Conservation (phyloP, 2,888 invertebrate species). For the Conops quadrifasciatus region DNA sequence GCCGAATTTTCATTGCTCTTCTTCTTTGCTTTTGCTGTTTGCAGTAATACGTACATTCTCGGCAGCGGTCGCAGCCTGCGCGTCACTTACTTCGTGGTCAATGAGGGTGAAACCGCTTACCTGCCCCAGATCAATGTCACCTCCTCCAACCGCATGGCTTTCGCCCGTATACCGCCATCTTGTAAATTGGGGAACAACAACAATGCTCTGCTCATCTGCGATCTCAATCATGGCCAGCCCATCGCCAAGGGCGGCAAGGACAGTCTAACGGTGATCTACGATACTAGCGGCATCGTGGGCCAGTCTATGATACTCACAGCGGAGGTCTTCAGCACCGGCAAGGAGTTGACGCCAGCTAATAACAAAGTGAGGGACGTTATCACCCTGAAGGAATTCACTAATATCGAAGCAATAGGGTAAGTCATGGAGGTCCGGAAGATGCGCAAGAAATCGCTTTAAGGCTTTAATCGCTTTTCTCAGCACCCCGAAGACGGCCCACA, state of each 20-base stretch:
- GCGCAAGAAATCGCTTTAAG: neutral
- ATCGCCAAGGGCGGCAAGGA: conserved; percentile 55
- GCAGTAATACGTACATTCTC: conserved; percentile 57
- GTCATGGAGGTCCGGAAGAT: conserved; percentile 21
- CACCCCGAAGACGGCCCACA: conserved; percentile 53
- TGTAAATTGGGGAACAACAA: conserved; percentile 52
- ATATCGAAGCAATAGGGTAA: conserved; percentile 63
- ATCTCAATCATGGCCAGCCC: conserved; percentile 59
- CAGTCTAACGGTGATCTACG: conserved; percentile 57
- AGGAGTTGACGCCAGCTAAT: conserved; percentile 55
- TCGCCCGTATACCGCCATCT: conserved; percentile 60
- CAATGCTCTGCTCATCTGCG: conserved; percentile 57
- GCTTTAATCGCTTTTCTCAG: conserved; percentile 44
- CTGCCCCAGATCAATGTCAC: conserved; percentile 65
- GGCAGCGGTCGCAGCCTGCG: conserved; percentile 60
- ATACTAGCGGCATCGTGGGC: conserved; percentile 59
- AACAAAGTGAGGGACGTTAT: conserved; percentile 56
- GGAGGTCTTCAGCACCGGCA: conserved; percentile 62
- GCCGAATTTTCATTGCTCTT: neutral
- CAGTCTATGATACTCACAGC: conserved; percentile 55
- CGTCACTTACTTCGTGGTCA: conserved; percentile 61
- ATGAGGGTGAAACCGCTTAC: conserved; percentile 67
- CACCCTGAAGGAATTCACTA: conserved; percentile 59
- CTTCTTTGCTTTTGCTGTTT: neutral
- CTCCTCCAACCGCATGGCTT: conserved; percentile 62